A percentile compares a stretch with the other conserved stretches of the same genome.
phyloP scores from a whole-genome alignment of 2,113 vertebrate genomes.

The Tinamus guttatus region DNA sequence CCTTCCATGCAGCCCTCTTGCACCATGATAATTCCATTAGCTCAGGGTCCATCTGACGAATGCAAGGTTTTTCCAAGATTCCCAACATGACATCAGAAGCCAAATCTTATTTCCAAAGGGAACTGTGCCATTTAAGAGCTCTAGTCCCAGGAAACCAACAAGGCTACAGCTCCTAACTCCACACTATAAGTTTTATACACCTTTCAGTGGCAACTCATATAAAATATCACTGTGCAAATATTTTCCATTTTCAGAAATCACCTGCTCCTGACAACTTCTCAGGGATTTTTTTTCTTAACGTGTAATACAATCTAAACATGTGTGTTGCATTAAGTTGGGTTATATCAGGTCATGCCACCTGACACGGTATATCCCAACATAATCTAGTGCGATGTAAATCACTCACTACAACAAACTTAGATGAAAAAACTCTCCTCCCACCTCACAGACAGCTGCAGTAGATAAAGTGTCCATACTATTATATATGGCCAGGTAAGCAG shows the following conservation, averaged over 20 bases:
- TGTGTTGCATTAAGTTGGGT: slow-evolving; percentile 85
- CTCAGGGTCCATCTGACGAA: neutral
- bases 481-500: slow-evolving; percentile 66
- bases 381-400: slow-evolving; percentile 76
- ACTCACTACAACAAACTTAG: slow-evolving; percentile 74
- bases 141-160: neutral
- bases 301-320: slow-evolving; percentile 80
- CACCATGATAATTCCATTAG: neutral
- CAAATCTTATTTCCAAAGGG: slow-evolving; percentile 19
- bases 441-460: slow-evolving; percentile 76
- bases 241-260: slow-evolving; percentile 82
- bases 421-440: slow-evolving; percentile 32
- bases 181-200: slow-evolving; percentile 14
- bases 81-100: neutral
- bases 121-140: neutral
- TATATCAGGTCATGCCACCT: slow-evolving; percentile 82
- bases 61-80: neutral
- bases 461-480: slow-evolving; percentile 67
- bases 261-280: slow-evolving; percentile 79
- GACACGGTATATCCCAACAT: slow-evolving; percentile 79
- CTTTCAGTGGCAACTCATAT: slow-evolving; percentile 61
- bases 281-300: slow-evolving; percentile 73
- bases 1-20: neutral
- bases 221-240: slow-evolving; percentile 76
- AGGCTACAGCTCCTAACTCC: slow-evolving; percentile 8